These are phyloP conservation scores for Scyliorhinus canicula DNA, from an alignment of 2,797 vertebrate species.

Conservation along the genomic window DNA sequence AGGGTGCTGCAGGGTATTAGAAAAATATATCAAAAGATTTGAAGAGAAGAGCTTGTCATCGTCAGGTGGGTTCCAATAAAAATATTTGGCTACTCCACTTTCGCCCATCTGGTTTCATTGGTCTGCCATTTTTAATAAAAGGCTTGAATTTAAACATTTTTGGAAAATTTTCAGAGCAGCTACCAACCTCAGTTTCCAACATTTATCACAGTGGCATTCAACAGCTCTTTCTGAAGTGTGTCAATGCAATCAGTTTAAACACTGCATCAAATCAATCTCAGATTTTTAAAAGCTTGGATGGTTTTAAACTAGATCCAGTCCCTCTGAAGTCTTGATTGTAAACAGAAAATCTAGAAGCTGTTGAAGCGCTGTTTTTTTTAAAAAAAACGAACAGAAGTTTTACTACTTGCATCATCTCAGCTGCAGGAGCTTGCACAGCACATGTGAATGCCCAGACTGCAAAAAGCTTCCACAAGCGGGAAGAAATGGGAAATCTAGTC, in stretches of 20 bases:
- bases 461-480: neutral
- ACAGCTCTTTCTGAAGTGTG: conserved; percentile 29
- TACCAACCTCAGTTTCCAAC: neutral
- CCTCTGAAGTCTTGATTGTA: conserved; percentile 1
- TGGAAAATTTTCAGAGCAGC: conserved; percentile 21
- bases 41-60: conserved; percentile 36
- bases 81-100: conserved; percentile 36
- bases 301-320: conserved; percentile 18
- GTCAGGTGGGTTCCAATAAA: conserved; percentile 38
- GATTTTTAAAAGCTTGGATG: conserved; percentile 1
- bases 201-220: conserved; percentile 14
- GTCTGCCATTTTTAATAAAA: conserved; percentile 38
- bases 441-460: neutral
- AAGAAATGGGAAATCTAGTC: neutral
- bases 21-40: conserved; percentile 39
- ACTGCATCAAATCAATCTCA: conserved; percentile 16
- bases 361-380: neutral
- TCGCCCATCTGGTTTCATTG: conserved; percentile 37
- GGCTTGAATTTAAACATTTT: conserved; percentile 14
- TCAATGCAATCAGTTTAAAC: conserved; percentile 19
- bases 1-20: conserved; percentile 38
- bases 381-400: neutral
- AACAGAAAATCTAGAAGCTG: conserved; percentile 11
- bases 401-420: neutral
- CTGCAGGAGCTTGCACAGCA: neutral